Percentiles rank a stretch among this genome's conserved stretches.
These are phyloP conservation scores for Rhabdophis nuchalis DNA, from an alignment of 2,797 vertebrate genomes.

Conservation along the genomic window DNA sequence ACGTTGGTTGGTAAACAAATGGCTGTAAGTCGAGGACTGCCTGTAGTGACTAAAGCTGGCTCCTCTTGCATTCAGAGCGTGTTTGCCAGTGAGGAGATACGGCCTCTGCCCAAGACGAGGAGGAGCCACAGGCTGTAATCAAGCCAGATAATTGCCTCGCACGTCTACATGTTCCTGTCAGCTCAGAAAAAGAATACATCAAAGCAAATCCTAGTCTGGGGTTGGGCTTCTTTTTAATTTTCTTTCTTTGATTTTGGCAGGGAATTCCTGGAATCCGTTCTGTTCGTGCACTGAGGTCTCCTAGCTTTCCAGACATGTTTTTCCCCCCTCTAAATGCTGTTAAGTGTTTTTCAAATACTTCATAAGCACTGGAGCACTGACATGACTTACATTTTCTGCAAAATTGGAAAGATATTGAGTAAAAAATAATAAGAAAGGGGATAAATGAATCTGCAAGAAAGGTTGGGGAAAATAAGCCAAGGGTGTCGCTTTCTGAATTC, in stretches of 20 bases:
- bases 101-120: neutral
- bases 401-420: neutral
- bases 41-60: neutral
- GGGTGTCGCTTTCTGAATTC: neutral
- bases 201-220: neutral
- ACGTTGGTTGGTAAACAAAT: neutral
- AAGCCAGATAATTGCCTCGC: neutral
- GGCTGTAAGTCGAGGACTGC: neutral
- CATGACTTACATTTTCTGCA: neutral
- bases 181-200: neutral
- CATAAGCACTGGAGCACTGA: neutral
- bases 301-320: neutral
- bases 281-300: neutral
- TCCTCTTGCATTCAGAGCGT: neutral
- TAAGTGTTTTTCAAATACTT: neutral
- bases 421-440: neutral
- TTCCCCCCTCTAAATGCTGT: accelerated
- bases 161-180: neutral
- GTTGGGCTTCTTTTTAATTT: neutral
- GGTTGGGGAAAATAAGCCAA: neutral
- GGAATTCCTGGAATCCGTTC: neutral
- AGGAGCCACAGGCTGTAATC: neutral
- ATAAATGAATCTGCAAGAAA: neutral
- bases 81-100: neutral
- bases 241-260: neutral